Base-by-base conservation (phyloP, 1,140 invertebrate genomes). In the Drosophila varians region DNA sequence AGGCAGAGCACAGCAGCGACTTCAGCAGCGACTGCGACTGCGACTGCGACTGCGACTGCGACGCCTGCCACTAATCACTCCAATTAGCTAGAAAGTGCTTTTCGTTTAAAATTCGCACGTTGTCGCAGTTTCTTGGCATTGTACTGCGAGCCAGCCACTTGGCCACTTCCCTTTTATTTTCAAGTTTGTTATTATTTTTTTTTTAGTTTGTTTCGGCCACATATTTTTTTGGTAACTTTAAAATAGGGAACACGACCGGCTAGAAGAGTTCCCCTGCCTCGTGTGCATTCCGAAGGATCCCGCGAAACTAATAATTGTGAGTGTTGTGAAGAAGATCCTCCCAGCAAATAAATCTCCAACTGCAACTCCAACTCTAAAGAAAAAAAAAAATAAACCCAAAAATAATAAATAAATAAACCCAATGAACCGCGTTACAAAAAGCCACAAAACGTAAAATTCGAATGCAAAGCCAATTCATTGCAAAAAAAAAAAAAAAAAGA, bases 91-190 rank as follows among this genome's bases (percentile, higher is more conserved):
- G 82, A 86, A 86, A 86, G 76, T 80, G 77, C 68, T 78, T 90
- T 88, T 88, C 73, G 77, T 83, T 90, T 90, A 77, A 90, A 90
- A 89, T 90, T 89, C 84, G 89, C 89, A 86, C 82, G 76, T 74
- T 89, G 84, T 89, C 84, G 84, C 89, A 66, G 76, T 87, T 89
- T 89, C 84, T 90, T 90, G 89, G 84, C 89, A 90, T 90, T 90
- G 79, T 82, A 71, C 52, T 64, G 64, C 60, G 69, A 71, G 70
- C 43, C 74, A 77, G 77, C 38, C 69, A 79, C 64, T 80, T 72
- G 75, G 79, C 71, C 76, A 71, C 9, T 23, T 48, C 28, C 31
- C 45, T 58, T 47, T 14, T 57, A 31, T 12, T 47, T 7, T 3
- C 36, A 12, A 12, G 4, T 4, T 38, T 31, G n/a, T 45, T 38